Base-by-base conservation (phyloP, 1,140 invertebrate genomes). In the Solenopsis invicta region DNA sequence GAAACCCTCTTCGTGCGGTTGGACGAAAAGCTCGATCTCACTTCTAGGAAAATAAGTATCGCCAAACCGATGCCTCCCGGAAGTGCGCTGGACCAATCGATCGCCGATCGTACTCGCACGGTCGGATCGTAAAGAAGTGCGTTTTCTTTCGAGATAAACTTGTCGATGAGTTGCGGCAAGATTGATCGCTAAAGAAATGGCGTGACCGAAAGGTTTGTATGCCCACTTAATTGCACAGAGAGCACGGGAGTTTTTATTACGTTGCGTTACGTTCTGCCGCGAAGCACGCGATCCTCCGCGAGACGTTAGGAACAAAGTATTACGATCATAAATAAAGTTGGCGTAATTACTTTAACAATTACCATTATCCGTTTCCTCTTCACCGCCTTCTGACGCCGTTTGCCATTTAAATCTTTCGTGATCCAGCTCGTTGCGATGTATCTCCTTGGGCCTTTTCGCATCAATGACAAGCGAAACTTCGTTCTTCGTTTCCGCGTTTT, bases 181-280 rank as follows among this genome's bases (percentile, higher is more conserved):
- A 81, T 56, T 59, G 88, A 41, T 56, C 84, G 59, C 86, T 66
- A 75, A 76, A 81, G 88, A 90, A 90, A 89, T 90, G 67, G 86
- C 89, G 89, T 90, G 89, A 90, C 88, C 89, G 86, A 90, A 85
- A 88, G 88, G 76, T 88, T 88, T 85, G 66, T 87, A 52, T 59
- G 86, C 75, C 34, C 86, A 81, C 87, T 90, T 90, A 90, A 90
- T 90, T 90, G 89, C 86, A 18, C 24, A 10, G 76, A 84, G 80
- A 84, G 75, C 75, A 81, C 76, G 41, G 5, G 64, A 62, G 66
- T 88, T 90, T 90, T 88, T 88, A 86, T 91, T 87, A 75, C 87
- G 48, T 59, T 66, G 61, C 77, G 90, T 86, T 90, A 74, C 74
- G 50, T 71, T 88, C 72, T 72, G 54, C 66, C 59, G 77, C 82